Base-by-base conservation (phyloP, 2,888 invertebrate species). In the Caenorhabditis angaria region DNA sequence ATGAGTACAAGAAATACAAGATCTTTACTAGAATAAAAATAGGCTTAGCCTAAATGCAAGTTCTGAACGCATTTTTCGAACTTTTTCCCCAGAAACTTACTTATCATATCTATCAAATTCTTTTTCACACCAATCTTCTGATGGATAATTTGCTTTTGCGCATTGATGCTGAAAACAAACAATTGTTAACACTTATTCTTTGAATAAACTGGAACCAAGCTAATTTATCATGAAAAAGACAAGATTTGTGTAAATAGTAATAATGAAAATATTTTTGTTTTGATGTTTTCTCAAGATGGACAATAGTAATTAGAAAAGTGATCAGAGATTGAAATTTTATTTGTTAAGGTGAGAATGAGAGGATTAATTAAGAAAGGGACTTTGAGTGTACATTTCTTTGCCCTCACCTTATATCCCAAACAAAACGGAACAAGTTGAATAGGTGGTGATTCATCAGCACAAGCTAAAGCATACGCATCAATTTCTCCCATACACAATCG, bases 401-500 rank as follows among this genome's bases (percentile, higher is more conserved):
- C n/a, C n/a, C 65, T 28, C 25, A 77, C 77, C 63, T 80, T 80
- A 58, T 78, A 82, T 4, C 73, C 82, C n/a, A 80, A 55, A 64
- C 82, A 82, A 53, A 82, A 82, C 14, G 82, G 82, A 1, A 81
- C 81, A 29, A 82, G 59, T 48, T 82, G 81, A 22, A 82, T 48
- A 2, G 82, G 82, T n/a, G 82, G 82, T 4, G 74, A 78, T 28
- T 79, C 78, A 53, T 80, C 80, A 29, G 81, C 79, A 73, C 82
- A 82, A 24, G 81, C 79, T 14, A 82, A 58, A 29, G 79, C 76
- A 62, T 66, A 82, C 2, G 82, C 78, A 32, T 82, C 82, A 41
- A 82, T 60, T 53, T 78, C 73, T 12, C 77, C 72, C 47, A 75
- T 72, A 60, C 82, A 82, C 41, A 82, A 61, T 14, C 82, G 78